Base-by-base conservation (phyloP, 2,797 vertebrate genomes). In the Borostomias antarcticus region DNA sequence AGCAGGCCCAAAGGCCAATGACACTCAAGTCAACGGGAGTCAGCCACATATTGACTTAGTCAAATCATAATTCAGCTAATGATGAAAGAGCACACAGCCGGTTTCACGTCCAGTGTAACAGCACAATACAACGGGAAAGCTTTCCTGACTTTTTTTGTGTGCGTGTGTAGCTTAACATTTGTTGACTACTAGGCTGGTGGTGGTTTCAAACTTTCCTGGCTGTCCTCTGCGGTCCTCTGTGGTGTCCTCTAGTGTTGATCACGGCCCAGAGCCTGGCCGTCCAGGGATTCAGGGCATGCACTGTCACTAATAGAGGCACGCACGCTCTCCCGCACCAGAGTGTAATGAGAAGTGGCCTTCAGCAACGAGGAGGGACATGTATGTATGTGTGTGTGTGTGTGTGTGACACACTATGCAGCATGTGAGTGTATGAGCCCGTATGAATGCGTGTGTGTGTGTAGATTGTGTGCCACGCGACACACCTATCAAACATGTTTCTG, bases 1-100 rank as follows among this genome's bases (percentile, higher is more conserved):
- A 9, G 21, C 21, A n/a, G n/a, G n/a, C 47, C 58, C 37, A n/a
- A 17, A 32, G 59, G 33, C 58, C n/a, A 51, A 52, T 37, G 66
- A 48, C 37, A 68, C 48, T 62, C 8, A 40, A 70, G 59, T 58
- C 68, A 37, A 50, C 51, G 35, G 26, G 13, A 29, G 26, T n/a
- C 9, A 28, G 11, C 13, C 26, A 5, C 11, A 53, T 17, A 33
- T 21, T 60, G 72, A n/a, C 60, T 56, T 25, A 33, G 29, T 56
- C 29, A 21, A 56, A 33, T n/a, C 53, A 63, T 19, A 58, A 69
- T 13, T 52, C 17, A 75, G 37, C 37, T 1, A 40, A 67, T 50
- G 52, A 32, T 7, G n/a, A 63, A 15, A 53, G 64, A 25, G 30
- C n/a, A n/a, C n/a, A n/a, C n/a, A n/a, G n/a, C n/a, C n/a, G 58